A percentile compares a stretch with the other conserved stretches of the same genome.
Evolutionary conservation across 1,140 invertebrate species (phyloP).

Genomic region (Steinernema khuongi): DNA sequence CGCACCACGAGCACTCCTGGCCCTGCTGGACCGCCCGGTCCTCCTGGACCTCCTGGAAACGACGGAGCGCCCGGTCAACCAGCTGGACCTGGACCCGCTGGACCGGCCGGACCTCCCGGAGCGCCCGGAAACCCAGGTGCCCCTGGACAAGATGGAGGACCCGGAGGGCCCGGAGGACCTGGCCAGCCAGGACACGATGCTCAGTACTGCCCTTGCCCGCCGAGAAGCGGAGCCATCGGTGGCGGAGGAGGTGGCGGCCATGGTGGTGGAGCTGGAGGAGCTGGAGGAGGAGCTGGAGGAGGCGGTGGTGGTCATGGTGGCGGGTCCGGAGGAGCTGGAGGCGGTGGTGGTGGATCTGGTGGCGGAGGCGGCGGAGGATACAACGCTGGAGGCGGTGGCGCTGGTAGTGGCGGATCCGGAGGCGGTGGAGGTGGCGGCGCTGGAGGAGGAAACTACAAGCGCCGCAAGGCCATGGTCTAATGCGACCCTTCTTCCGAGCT

Average conservation of each 20-base stretch:
- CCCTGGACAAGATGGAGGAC: not conserved
- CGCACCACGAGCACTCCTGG: conserved; percentile 20
- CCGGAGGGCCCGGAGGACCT: not conserved
- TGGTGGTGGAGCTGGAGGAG: too few species aligned
- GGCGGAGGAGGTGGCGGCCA: too few species aligned
- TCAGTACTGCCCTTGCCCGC: not conserved
- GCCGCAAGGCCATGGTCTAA: not conserved
- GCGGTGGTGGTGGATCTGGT: not conserved
- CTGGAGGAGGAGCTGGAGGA: too few species aligned
- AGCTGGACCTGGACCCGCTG: conserved; percentile 40
- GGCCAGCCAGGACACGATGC: conserved; percentile 18
- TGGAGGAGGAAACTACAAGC: not conserved
- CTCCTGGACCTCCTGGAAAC: conserved; percentile 28
- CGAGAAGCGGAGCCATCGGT: too few species aligned
- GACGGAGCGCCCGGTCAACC: conserved; percentile 36
- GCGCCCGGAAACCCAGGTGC: not conserved
- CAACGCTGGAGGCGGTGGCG: not conserved
- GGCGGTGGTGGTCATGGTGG: not conserved
- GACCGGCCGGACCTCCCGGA: conserved; percentile 14
- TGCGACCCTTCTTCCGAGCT: too few species aligned
- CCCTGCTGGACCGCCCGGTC: conserved; percentile 34
- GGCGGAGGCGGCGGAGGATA: not conserved
- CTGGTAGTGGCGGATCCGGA: not conserved
- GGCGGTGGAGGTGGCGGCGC: not conserved
- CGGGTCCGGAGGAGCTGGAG: too few species aligned